Conservation (phyloP, 2,888 invertebrate species). For the Micoletzkya japonica region DNA sequence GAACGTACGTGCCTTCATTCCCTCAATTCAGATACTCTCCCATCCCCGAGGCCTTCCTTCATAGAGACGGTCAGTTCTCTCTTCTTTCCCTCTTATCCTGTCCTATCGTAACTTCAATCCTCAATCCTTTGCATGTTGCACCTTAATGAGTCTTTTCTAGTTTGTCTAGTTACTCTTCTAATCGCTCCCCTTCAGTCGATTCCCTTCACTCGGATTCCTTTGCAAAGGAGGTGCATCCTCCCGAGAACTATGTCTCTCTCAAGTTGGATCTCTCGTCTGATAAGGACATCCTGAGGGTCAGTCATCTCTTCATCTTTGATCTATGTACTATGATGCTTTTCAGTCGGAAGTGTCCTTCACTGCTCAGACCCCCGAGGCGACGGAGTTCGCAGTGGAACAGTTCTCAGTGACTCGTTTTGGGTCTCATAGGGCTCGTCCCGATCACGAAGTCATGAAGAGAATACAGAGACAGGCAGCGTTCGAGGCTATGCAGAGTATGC, state of each 20-base stretch:
- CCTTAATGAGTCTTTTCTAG: not conserved
- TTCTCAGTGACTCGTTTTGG: conserved; percentile 29
- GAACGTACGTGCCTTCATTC: too few relatives aligned
- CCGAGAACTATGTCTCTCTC: conserved; percentile 16
- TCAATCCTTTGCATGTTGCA: too few relatives aligned
- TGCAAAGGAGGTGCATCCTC: conserved; percentile 4
- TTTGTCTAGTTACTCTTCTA: not conserved
- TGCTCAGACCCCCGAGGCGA: not conserved
- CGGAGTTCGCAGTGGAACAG: conserved; percentile 22
- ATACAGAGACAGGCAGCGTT: conserved; percentile 27
- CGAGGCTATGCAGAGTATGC: conserved; percentile 14
- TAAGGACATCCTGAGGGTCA: conserved; percentile 15
- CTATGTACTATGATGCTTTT: not conserved
- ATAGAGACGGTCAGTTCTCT: conserved; percentile 2
- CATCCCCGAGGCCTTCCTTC: not conserved
- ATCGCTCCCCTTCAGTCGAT: not conserved
- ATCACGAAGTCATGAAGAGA: conserved; percentile 29
- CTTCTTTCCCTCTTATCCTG: not conserved
- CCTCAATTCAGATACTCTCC: too few relatives aligned
- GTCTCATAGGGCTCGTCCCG: conserved; percentile 20
- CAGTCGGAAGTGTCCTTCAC: conserved; percentile 16
- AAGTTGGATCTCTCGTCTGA: conserved; percentile 8
- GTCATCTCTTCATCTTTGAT: not conserved
- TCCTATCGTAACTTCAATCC: too few relatives aligned
- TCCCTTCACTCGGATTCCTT: not conserved